phyloP scores from a whole-genome alignment of 1,140 invertebrate genomes.

The Lasioglossum albipes region DNA sequence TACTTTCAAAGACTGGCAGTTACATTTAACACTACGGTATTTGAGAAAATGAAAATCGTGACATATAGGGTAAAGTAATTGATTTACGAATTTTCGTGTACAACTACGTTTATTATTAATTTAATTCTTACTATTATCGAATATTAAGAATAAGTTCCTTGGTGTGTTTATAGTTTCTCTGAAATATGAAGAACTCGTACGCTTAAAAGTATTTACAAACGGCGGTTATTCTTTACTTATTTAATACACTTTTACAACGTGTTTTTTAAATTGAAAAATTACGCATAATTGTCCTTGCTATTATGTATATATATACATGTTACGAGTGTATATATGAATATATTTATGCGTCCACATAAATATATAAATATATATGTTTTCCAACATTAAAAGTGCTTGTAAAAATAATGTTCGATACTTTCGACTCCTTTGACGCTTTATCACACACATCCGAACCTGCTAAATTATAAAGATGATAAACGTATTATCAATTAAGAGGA shows the following conservation, averaged over 20 bases:
- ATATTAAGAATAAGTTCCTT: slow-evolving; percentile 21
- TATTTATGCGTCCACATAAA: background rate
- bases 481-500: slow-evolving; percentile 16
- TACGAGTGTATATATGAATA: slow-evolving; percentile 14
- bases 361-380: slow-evolving; percentile 13
- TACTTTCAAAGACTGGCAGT: slow-evolving; percentile 12
- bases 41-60: slow-evolving; percentile 12
- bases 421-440: slow-evolving; percentile 29
- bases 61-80: background rate
- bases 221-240: slow-evolving; percentile 10
- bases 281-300: slow-evolving; percentile 19
- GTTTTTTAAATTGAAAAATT: slow-evolving; percentile 31
- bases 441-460: slow-evolving; percentile 41
- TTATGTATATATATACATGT: slow-evolving; percentile 8
- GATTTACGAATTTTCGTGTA: slow-evolving; percentile 21
- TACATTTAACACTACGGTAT: slow-evolving; percentile 6
- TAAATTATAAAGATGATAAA: slow-evolving; percentile 31
- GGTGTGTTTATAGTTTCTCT: slow-evolving; percentile 6
- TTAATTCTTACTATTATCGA: slow-evolving; percentile 6
- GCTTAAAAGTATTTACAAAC: slow-evolving; percentile 33
- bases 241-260: slow-evolving; percentile 29
- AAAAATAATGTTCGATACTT: slow-evolving; percentile 43
- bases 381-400: slow-evolving; percentile 45
- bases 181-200: slow-evolving; percentile 19
- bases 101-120: slow-evolving; percentile 18